Percentiles rank a stretch among this genome's conserved stretches.
Evolutionary conservation across 1,140 invertebrate genomes (phyloP).

Genomic region (Tetragonula clypearis): DNA sequence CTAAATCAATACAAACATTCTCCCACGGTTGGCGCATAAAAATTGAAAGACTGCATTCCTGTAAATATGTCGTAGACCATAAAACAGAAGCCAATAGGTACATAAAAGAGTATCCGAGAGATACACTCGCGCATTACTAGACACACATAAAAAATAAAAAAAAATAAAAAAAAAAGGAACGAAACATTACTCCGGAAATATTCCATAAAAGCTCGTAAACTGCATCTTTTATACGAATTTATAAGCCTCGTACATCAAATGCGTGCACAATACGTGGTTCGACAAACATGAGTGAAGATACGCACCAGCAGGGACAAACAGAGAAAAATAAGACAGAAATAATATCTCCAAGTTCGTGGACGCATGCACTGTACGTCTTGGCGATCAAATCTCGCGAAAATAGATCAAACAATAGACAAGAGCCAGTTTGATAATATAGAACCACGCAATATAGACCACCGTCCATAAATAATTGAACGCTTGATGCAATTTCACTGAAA

Average conservation of each 20-base stretch:
- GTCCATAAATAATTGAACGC: too few relatives aligned
- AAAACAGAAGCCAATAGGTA: not conserved
- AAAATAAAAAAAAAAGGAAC: not conserved
- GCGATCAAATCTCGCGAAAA: not conserved
- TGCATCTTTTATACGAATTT: too few relatives aligned
- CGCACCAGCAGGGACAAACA: not conserved
- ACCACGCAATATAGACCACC: not conserved
- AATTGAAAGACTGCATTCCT: not conserved
- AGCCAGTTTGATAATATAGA: not conserved
- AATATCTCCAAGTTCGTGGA: not conserved
- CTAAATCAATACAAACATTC: not conserved
- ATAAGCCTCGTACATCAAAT: not conserved
- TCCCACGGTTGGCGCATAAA: not conserved
- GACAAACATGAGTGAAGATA: not conserved
- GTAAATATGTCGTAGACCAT: not conserved
- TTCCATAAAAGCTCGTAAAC: constrained; percentile 10
- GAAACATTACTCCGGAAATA: not conserved
- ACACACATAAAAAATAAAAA: too few relatives aligned
- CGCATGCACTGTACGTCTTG: not conserved
- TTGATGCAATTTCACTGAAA: too few relatives aligned
- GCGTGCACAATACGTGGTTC: not conserved
- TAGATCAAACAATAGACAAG: not conserved
- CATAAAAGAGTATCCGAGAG: not conserved
- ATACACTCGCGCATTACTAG: not conserved
- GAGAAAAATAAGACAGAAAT: not conserved